Percentiles rank a stretch among this genome's conserved stretches.
These are phyloP conservation scores for Mormyrus lacerda DNA, from an alignment of 2,113 vertebrate genomes.

Conservation along the genomic window DNA sequence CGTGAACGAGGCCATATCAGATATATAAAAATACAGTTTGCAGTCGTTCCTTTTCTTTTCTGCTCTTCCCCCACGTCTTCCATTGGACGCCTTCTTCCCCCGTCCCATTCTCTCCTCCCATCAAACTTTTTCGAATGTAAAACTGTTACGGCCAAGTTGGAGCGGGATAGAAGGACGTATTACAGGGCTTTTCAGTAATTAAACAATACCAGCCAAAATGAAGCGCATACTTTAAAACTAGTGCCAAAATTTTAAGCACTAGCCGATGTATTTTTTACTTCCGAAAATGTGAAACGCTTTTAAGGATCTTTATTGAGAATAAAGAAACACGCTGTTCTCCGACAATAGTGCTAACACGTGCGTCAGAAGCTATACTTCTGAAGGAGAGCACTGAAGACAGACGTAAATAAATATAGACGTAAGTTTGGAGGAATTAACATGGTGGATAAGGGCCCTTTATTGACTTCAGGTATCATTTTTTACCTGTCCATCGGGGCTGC, in stretches of 20 bases:
- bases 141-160: not conserved
- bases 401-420: not conserved
- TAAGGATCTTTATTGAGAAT: not conserved
- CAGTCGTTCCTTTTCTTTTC: not conserved
- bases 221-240: not conserved
- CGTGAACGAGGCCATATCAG: not conserved
- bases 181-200: not conserved
- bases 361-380: not conserved
- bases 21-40: not conserved
- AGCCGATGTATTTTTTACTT: not conserved
- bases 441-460: constrained; percentile 86
- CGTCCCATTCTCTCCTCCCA: not conserved
- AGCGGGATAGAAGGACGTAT: not conserved
- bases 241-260: not conserved
- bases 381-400: not conserved
- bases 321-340: not conserved
- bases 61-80: not conserved
- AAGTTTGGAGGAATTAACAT: constrained; percentile 49
- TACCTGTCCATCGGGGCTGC: constrained; percentile 89
- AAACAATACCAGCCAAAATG: not conserved
- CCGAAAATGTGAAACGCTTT: not conserved
- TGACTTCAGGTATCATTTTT: constrained; percentile 92
- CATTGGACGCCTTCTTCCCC: not conserved
- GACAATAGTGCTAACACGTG: not conserved
- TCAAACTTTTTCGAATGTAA: not conserved